A percentile compares a stretch with the other conserved stretches of the same genome.
Evolutionary conservation across 2,888 invertebrate genomes (phyloP).

Genomic region (Leptinotarsa peninsularis): DNA sequence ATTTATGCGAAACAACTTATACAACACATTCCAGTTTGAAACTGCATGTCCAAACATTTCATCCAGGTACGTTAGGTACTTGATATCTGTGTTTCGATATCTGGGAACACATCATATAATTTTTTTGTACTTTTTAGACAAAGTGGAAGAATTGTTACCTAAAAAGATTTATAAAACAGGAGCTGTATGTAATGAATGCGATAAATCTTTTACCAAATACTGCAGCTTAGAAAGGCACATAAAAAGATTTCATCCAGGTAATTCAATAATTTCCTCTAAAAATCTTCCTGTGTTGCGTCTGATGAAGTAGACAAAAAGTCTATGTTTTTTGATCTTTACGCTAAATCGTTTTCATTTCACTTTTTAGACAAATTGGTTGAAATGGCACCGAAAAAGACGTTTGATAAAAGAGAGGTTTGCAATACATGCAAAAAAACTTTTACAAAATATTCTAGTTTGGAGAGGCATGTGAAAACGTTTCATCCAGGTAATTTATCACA

Average conservation of each 20-base stretch:
- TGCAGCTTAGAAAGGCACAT: too few species aligned
- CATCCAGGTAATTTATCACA: neutral
- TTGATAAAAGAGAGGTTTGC: neutral
- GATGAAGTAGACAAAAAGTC: neutral
- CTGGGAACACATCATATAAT: neutral
- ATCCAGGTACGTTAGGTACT: neutral
- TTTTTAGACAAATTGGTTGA: neutral
- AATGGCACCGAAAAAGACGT: neutral
- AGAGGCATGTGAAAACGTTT: neutral
- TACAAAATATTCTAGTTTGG: conserved; percentile 1
- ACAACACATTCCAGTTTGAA: neutral
- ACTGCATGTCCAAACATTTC: conserved; percentile 1
- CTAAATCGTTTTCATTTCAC: neutral
- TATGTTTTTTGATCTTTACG: neutral
- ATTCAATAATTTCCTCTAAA: neutral
- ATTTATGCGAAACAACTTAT: neutral
- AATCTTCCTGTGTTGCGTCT: too few species aligned
- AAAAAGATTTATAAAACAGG: too few species aligned
- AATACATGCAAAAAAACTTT: conserved; percentile 1
- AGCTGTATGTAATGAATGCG: too few species aligned
- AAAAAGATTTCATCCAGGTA: neutral
- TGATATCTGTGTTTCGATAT: too few species aligned
- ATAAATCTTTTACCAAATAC: too few species aligned
- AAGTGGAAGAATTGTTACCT: neutral
- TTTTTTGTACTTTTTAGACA: neutral